Percentiles rank a stretch among this genome's conserved stretches.
phyloP scores from a whole-genome alignment of 1,140 invertebrate species.

The Charaxes varanes region DNA sequence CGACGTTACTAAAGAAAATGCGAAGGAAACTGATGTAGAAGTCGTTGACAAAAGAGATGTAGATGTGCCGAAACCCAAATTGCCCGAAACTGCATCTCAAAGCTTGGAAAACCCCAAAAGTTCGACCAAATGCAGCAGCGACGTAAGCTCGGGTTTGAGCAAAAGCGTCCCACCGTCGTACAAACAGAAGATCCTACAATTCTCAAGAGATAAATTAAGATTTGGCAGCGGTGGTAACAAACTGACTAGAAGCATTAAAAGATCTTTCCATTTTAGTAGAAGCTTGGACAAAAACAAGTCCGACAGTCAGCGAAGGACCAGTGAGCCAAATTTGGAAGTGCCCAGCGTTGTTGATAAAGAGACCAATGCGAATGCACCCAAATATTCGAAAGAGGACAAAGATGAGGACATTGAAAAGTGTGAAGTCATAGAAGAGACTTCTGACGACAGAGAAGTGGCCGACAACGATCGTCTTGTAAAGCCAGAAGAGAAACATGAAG shows the following conservation, averaged over 20 bases:
- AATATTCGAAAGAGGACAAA: slow-evolving; percentile 54
- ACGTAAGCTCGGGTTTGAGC: slow-evolving; percentile 61
- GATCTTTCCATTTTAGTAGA: slow-evolving; percentile 65
- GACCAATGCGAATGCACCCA: slow-evolving; percentile 31
- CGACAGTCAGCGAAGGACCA: slow-evolving; percentile 56
- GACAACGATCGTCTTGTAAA: slow-evolving; percentile 56
- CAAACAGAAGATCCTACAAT: slow-evolving; percentile 69
- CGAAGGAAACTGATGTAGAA: slow-evolving; percentile 43
- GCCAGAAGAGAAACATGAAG: slow-evolving; percentile 46
- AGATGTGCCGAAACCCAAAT: slow-evolving; percentile 44
- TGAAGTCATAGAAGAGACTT: slow-evolving; percentile 58
- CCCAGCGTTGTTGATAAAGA: slow-evolving; percentile 30
- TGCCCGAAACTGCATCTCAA: slow-evolving; percentile 55
- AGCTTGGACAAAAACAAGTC: slow-evolving; percentile 63
- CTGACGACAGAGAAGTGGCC: slow-evolving; percentile 50
- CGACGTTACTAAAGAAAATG: slow-evolving; percentile 35
- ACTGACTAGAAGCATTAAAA: slow-evolving; percentile 67
- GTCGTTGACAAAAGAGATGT: slow-evolving; percentile 27
- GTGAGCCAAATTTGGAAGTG: slow-evolving; percentile 61
- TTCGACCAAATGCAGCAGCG: slow-evolving; percentile 60
- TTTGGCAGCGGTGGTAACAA: slow-evolving; percentile 67
- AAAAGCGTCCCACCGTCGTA: slow-evolving; percentile 72
- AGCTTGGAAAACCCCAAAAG: slow-evolving; percentile 66
- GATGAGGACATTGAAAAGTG: slow-evolving; percentile 62
- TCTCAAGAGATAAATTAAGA: slow-evolving; percentile 66